A percentile compares a stretch with the other conserved stretches of the same genome.
These are phyloP conservation scores for Ophiothrix spiculata DNA, from an alignment of 35 echinoderm and acorn worm genomes.

Conservation along the genomic window DNA sequence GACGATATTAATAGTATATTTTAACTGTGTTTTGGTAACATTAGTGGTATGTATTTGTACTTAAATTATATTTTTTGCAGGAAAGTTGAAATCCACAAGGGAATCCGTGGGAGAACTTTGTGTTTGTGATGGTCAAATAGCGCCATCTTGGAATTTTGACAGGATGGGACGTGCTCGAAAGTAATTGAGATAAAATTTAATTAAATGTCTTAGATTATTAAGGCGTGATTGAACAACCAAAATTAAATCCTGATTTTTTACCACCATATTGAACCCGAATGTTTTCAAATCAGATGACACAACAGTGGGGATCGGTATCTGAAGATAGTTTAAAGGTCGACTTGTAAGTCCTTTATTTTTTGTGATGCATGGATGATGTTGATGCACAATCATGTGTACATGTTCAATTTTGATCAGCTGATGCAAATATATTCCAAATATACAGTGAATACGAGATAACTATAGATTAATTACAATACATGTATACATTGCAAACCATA, in stretches of 20 bases:
- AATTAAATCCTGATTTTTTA: not conserved
- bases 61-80: not conserved
- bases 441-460: no score
- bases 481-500: no score
- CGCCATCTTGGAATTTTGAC: not conserved
- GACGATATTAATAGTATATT: not conserved
- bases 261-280: not conserved
- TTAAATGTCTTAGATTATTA: not conserved
- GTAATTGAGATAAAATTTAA: not conserved
- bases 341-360: no score
- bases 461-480: no score
- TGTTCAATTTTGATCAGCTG: no score
- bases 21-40: not conserved
- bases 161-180: slow-evolving; percentile 7
- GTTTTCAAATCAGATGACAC: no score
- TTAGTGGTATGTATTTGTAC: not conserved
- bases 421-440: no score
- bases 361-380: no score
- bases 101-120: not conserved
- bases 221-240: not conserved
- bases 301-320: no score
- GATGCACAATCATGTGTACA: no score
- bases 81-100: not conserved
- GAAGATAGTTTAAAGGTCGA: no score
- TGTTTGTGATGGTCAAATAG: slow-evolving; percentile 6